Evolutionary conservation across 2,113 vertebrate genomes (phyloP), one percentile per base, ranked within the genome.

Genomic region (Calyptomena viridis): DNA sequence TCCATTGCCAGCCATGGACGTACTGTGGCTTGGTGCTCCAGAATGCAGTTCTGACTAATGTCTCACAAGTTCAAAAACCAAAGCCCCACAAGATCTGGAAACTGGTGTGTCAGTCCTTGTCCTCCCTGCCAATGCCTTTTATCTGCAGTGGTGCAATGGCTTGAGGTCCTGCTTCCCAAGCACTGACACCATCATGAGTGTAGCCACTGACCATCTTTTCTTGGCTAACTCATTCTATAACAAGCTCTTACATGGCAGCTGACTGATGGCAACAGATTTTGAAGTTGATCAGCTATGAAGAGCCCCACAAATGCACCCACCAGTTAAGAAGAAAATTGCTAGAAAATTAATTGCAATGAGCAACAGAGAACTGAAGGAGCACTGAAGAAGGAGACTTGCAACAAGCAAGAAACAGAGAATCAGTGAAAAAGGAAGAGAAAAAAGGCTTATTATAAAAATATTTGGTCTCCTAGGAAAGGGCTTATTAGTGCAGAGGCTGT

Each of bases 1-100:
- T 83, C 40, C 39, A 44, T 94, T 96, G 97, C 97, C 97, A 97
- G 93, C 92, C 83, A 55, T 73, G 92, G 81, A 97, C 60, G 92
- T 62, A 82, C 89, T 89, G 76, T 82, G 93, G 93, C 96, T 97
- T 94, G 90, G 93, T 95, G 87, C 84, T 92, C 87, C 66, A 71
- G 94, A 89, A 82, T 80, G 83, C 76, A n/a, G 31, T 67, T 93
- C 82, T 58, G 84, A 95, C 71, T 94, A 88, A 79, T 8, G 37
- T 77, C 91, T 96, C 95, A 67, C 60, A 50, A 77, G 71, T 89
- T 91, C 81, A 31, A 49, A 84, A 92, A 67, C 2, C 35, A 96
- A 93, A 53, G 66, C 18, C 66, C 37, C 84, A 49, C 73, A 67
- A 93, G 88, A 94, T 58, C 91, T 69, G 67, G 87, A 95, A 84